Evolutionary conservation across 2,888 invertebrate species (phyloP).

Genomic region (Microctonus aethiopoides): DNA sequence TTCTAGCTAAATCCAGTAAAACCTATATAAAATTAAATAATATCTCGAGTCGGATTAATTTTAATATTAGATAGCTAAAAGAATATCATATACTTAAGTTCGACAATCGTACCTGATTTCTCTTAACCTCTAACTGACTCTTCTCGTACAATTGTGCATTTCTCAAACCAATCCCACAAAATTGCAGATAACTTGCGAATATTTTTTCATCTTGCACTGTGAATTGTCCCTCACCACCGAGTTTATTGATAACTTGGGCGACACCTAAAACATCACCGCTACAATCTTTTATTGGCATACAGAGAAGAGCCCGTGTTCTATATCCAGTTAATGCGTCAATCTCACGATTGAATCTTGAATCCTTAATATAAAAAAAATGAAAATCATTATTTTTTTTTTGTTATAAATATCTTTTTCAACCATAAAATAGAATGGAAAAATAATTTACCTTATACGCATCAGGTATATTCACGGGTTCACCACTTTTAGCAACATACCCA

Average conservation of each 20-base stretch:
- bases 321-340: slow-evolving; percentile 94
- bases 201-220: slow-evolving; percentile 90
- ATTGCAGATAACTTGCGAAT: slow-evolving; percentile 92
- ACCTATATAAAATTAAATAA: slow-evolving; percentile 69
- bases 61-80: neutral
- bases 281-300: slow-evolving; percentile 96
- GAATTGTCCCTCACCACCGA: slow-evolving; percentile 83
- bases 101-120: slow-evolving; percentile 78
- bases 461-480: slow-evolving; percentile 93
- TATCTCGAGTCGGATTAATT: neutral
- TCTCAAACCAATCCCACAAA: slow-evolving; percentile 94
- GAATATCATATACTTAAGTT: neutral
- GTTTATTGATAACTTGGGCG: slow-evolving; percentile 94
- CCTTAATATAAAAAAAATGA: slow-evolving; percentile 68
- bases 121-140: slow-evolving; percentile 93
- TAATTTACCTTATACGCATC: slow-evolving; percentile 87
- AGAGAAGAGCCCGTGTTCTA: slow-evolving; percentile 89
- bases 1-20: slow-evolving; percentile 90
- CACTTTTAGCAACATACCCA: slow-evolving; percentile 93
- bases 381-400: neutral
- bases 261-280: slow-evolving; percentile 96
- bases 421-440: slow-evolving; percentile 9
- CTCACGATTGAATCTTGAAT: slow-evolving; percentile 91
- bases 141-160: slow-evolving; percentile 97
- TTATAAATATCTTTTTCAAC: neutral